phyloP scores from a whole-genome alignment of 1,140 invertebrate genomes.

The Trialeurodes vaporariorum region DNA sequence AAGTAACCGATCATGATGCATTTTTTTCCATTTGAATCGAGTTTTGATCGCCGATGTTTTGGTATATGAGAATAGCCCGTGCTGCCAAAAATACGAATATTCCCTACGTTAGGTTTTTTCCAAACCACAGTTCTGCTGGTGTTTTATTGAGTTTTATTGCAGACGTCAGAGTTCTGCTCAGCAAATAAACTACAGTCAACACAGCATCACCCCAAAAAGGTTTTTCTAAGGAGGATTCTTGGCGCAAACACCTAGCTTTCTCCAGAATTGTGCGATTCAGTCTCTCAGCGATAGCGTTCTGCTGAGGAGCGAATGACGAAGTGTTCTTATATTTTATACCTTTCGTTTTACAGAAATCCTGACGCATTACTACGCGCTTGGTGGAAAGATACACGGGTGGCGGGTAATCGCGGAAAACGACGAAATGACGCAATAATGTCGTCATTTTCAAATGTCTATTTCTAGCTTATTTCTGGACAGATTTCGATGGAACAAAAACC shows the following conservation, averaged over 20 bases:
- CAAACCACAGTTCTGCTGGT: conserved; percentile 8
- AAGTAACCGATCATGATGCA: conserved; percentile 11
- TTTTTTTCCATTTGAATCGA: conserved; percentile 9
- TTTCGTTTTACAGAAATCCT: conserved; percentile 22
- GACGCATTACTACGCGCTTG: background rate
- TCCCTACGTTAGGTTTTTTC: conserved; percentile 8
- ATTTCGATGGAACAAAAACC: too few species aligned
- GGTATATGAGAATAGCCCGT: conserved; percentile 3
- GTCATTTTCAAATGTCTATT: too few species aligned
- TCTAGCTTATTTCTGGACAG: too few species aligned
- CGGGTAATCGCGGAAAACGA: too few species aligned
- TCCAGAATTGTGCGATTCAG: conserved; percentile 28
- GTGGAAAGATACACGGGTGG: too few species aligned
- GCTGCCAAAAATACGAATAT: conserved; percentile 9
- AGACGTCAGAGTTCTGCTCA: conserved; percentile 11
- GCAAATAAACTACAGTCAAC: conserved; percentile 6
- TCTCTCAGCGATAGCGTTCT: conserved; percentile 32
- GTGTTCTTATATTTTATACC: conserved; percentile 27
- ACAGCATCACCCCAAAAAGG: conserved; percentile 31
- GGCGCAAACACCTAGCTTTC: conserved; percentile 26
- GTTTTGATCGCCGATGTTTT: conserved; percentile 7
- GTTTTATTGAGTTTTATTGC: conserved; percentile 11
- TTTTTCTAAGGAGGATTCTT: conserved; percentile 21
- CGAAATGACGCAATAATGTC: too few species aligned
- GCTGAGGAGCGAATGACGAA: conserved; percentile 26